A percentile compares a stretch with the other conserved stretches of the same genome.
Conservation (phyloP, 2,888 invertebrate genomes). For the Cosmopolites sordidus region DNA sequence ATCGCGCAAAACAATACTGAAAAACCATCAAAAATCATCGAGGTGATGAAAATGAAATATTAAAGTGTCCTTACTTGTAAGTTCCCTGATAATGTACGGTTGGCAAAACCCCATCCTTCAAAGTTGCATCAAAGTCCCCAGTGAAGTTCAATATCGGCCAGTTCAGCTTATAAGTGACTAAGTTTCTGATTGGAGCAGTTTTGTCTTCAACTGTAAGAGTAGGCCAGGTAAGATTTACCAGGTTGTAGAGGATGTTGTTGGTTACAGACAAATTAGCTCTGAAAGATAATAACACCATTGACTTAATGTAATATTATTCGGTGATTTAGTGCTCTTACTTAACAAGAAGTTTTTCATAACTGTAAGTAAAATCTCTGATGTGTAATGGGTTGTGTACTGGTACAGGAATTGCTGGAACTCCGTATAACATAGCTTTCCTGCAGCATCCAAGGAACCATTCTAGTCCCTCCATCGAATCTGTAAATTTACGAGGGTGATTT, state of each 20-base stretch:
- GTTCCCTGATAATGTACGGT: too few relatives aligned
- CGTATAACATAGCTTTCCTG: conserved; percentile 4
- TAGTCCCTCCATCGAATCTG: not conserved
- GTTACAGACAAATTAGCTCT: not conserved
- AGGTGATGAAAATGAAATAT: too few relatives aligned
- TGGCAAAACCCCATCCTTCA: too few relatives aligned
- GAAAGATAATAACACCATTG: too few relatives aligned
- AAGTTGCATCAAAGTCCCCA: conserved; percentile 8
- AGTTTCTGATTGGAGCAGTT: not conserved
- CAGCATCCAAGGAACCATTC: conserved; percentile 4
- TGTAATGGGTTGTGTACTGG: conserved; percentile 9
- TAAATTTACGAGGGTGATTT: too few relatives aligned
- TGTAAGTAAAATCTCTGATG: conserved; percentile 3
- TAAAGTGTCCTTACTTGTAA: too few relatives aligned
- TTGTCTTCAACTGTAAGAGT: not conserved
- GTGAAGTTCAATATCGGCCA: conserved; percentile 9
- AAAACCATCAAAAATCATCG: too few relatives aligned
- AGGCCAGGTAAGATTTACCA: conserved; percentile 1
- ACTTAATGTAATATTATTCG: too few relatives aligned
- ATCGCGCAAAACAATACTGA: too few relatives aligned
- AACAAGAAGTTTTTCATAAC: too few relatives aligned
- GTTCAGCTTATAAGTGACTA: conserved; percentile 5
- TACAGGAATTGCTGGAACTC: conserved; percentile 8
- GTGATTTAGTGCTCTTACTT: too few relatives aligned
- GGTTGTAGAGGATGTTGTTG: conserved; percentile 5